Percentiles rank a stretch among this genome's conserved stretches.
Evolutionary conservation across 2,113 vertebrate species (phyloP).

Genomic region (Atrichornis clamosus): DNA sequence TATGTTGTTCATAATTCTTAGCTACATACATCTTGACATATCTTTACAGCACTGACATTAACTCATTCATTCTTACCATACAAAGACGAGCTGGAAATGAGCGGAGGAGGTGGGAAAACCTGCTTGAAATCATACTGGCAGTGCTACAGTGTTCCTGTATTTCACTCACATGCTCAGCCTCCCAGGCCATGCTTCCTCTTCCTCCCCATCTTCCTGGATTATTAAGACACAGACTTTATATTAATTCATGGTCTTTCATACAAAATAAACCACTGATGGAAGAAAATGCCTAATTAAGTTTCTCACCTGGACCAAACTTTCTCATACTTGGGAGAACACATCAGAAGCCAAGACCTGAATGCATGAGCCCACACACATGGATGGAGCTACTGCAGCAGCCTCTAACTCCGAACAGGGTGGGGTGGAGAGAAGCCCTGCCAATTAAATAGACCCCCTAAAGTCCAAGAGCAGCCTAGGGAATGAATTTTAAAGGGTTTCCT

Average conservation of each 20-base stretch:
- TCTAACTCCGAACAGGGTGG: neutral
- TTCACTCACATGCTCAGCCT: neutral
- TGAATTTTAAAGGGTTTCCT: neutral
- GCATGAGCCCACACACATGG: no score
- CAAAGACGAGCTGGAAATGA: neutral
- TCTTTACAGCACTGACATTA: neutral
- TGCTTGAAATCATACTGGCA: neutral
- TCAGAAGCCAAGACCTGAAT: neutral
- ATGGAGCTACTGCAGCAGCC: neutral
- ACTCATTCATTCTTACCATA: neutral
- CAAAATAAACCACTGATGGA: neutral
- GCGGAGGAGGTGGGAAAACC: neutral
- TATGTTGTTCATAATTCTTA: neutral
- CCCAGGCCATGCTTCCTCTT: neutral
- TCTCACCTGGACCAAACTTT: neutral
- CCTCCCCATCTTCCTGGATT: neutral
- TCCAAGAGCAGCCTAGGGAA: neutral
- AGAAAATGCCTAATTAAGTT: neutral
- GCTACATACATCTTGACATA: neutral
- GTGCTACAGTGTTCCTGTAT: neutral
- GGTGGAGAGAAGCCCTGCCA: neutral
- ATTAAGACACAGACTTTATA: neutral
- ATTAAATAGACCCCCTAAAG: conserved; percentile 44
- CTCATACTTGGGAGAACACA: neutral
- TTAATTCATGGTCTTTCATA: neutral